Base-by-base conservation (phyloP, 2,888 invertebrate genomes). In the Thumatha senex region DNA sequence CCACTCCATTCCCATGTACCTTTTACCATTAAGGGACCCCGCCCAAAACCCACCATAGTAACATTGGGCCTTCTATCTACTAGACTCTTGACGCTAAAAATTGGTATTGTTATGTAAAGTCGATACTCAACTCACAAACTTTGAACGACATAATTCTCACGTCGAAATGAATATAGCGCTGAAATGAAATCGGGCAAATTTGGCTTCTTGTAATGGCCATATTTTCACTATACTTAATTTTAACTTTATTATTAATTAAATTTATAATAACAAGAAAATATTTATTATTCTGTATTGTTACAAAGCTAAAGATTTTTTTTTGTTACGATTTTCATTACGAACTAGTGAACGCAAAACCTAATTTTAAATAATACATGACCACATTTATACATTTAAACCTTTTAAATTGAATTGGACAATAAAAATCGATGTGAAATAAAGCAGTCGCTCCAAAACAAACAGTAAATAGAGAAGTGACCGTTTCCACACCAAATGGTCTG, bases 401-500 rank as follows among this genome's bases (percentile, higher is more conserved):
- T 76, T 74, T 70, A 76, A 76, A 81, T 80, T 78, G 75, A 79
- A 80, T 77, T 63, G 74, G 50, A 54, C 78, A 76, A 81, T 82
- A 80, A 73, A 72, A 64, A 63, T 63, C 68, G 65, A 62, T 61
- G 64, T 58, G 56, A 67, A 64, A 72, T 74, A 78, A 75, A 77
- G 69, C 72, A 64, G 68, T 63, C 60, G 54, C 50, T 62, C 67
- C 76, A 80, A 84, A 76, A 80, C 76, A 82, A 76, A 74, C 70
- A 63, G 70, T 67, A 75, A 72, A 77, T 70, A 75, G 76, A 75
- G 73, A 58, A 77, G 67, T 79, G 83, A 75, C 79, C 80, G 67
- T 73, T 72, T 75, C 67, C 69, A 68, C 65, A 75, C 76, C 78
- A 80, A 85, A 84, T 82, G 82, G 79, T 65, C 74, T 82, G 81